These are phyloP conservation scores for Melipona bicolor DNA, from an alignment of 2,888 invertebrate genomes.

Conservation along the genomic window DNA sequence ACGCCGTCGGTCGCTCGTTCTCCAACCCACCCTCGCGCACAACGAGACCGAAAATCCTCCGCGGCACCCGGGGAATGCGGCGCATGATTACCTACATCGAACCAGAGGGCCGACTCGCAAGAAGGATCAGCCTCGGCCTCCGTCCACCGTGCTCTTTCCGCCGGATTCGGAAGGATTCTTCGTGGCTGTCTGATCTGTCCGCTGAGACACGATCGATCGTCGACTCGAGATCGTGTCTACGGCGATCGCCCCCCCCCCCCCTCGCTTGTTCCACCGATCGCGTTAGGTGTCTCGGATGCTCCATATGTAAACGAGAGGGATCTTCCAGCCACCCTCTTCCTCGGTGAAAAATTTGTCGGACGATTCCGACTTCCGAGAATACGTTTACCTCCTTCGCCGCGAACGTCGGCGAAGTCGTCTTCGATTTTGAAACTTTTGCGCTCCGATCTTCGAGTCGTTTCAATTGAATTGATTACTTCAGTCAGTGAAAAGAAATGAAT, in stretches of 20 bases:
- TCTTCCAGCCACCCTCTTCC: neutral
- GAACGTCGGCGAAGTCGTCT: too few relatives aligned
- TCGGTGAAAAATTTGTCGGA: constrained; percentile 16
- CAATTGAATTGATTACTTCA: too few relatives aligned
- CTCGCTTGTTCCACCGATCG: neutral
- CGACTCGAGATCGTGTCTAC: constrained; percentile 1
- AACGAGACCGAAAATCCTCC: constrained; percentile 75
- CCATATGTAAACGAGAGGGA: constrained; percentile 22
- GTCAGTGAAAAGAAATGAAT: too few relatives aligned
- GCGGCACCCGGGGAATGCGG: constrained; percentile 77
- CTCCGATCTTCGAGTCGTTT: too few relatives aligned
- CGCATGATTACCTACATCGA: constrained; percentile 78
- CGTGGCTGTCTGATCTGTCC: constrained; percentile 14
- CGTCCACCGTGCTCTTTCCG: constrained; percentile 6
- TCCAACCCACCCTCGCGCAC: constrained; percentile 69
- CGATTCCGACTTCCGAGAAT: neutral
- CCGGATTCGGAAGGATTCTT: constrained; percentile 16
- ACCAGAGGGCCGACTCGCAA: constrained; percentile 59
- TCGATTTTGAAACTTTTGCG: too few relatives aligned
- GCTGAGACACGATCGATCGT: constrained; percentile 28
- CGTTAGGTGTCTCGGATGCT: constrained; percentile 21
- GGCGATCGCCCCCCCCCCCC: neutral
- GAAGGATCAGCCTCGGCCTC: constrained; percentile 41
- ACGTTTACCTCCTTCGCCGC: neutral
- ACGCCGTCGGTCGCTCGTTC: constrained; percentile 20